Conservation (phyloP, 2,113 vertebrate genomes). For the Paralichthys olivaceus region DNA sequence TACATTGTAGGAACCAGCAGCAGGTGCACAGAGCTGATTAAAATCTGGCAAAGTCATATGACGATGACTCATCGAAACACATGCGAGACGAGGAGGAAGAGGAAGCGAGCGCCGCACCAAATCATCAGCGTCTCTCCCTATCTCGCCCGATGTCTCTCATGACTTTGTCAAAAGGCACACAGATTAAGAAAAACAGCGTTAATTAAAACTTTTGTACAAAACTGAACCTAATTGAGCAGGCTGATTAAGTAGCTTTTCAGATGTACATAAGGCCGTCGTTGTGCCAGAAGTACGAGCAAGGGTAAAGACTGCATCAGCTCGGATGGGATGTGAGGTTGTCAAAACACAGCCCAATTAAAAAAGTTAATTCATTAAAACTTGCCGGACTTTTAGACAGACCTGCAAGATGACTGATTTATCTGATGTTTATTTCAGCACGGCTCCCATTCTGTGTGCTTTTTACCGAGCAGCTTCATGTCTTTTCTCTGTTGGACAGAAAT, state of each 20-base stretch:
- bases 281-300: slow-evolving; percentile 41
- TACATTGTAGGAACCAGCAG: slow-evolving; percentile 49
- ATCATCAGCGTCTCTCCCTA: slow-evolving; percentile 39
- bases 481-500: slow-evolving; percentile 40
- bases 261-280: slow-evolving; percentile 32
- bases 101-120: slow-evolving; percentile 56
- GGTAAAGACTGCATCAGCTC: slow-evolving; percentile 37
- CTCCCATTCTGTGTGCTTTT: slow-evolving; percentile 12
- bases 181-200: slow-evolving; percentile 61
- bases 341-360: slow-evolving; percentile 72
- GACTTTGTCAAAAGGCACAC: slow-evolving; percentile 67
- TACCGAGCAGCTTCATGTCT: slow-evolving; percentile 35
- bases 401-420: slow-evolving; percentile 67
- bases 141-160: slow-evolving; percentile 46
- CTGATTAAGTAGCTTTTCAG: slow-evolving; percentile 67
- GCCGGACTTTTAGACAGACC: slow-evolving; percentile 55
- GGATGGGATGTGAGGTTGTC: slow-evolving; percentile 58
- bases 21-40: slow-evolving; percentile 71
- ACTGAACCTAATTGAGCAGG: slow-evolving; percentile 60
- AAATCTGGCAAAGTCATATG: slow-evolving; percentile 69
- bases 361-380: slow-evolving; percentile 77
- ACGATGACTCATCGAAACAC: slow-evolving; percentile 67
- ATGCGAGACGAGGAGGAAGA: slow-evolving; percentile 39
- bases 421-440: slow-evolving; percentile 63
- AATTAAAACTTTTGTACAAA: slow-evolving; percentile 75